Evolutionary conservation across 2,888 invertebrate genomes (phyloP), one percentile per base, ranked within the genome.

Genomic region (Apotomis capreana): DNA sequence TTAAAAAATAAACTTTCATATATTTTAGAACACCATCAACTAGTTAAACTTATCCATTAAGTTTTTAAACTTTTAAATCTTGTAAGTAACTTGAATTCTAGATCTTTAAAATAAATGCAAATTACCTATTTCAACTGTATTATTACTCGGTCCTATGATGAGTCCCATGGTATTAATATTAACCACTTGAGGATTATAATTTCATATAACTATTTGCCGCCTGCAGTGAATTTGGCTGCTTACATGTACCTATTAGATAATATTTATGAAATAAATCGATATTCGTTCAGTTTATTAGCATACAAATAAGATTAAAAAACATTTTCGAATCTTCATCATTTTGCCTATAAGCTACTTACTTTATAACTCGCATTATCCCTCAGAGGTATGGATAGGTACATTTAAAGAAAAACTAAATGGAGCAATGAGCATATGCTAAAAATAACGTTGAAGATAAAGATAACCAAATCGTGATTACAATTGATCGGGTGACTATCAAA

Each of bases 21-120:
- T 37, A 37, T 52, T 13, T 37, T 49, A 49, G 49, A 49, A 49
- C 49, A 57, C n/a, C 0, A 8, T 36, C 36, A 52, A 46, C 51
- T 52, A 57, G 65, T 65, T 65, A 57, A 51, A 61, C 15, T 9
- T 59, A 65, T 8, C 46, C 57, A 65, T 57, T 58, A 67, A 58
- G 65, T 67, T 57, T 44, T 37, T 44, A 57, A 57, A 67, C 67
- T 51, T 67, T 37, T 49, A 37, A 59, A 51, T 62, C 62, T 37
- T 2, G 51, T 52, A 36, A 46, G 9, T 37, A n/a, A 37, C 37
- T 26, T 51, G 62, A 36, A n/a, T 62, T 37, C 13, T 51, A 59
- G 40, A 59, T n/a, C 26, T 46, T 57, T 65, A 15, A 52, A 68
- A 68, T 68, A 68, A 60, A 68, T 68, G 46, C 5, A 68, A 60